These are phyloP conservation scores for Elmis aenea DNA, from an alignment of 2,888 invertebrate species.

Conservation along the genomic window DNA sequence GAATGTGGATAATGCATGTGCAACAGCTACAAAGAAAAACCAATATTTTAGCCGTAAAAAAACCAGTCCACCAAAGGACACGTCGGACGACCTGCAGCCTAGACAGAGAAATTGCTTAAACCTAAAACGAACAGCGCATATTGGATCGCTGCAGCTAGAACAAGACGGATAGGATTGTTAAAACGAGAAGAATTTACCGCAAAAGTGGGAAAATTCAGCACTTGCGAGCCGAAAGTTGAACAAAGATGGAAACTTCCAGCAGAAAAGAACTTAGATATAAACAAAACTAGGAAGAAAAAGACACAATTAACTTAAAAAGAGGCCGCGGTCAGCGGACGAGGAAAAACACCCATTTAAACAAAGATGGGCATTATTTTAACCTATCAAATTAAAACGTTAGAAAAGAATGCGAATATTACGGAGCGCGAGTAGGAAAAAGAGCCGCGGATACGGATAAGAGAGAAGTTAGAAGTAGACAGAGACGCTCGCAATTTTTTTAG, in stretches of 20 bases:
- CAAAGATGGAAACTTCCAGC: conserved; percentile 21
- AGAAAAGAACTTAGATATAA: conserved; percentile 25
- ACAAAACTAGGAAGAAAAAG: conserved; percentile 27
- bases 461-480: conserved; percentile 14
- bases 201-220: conserved; percentile 21
- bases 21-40: conserved; percentile 24
- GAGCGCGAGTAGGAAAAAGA: conserved; percentile 27
- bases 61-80: conserved; percentile 23
- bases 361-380: conserved; percentile 40
- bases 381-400: conserved; percentile 45
- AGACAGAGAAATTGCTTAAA: conserved; percentile 19
- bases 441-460: conserved; percentile 10
- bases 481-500: conserved; percentile 14
- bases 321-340: conserved; percentile 40
- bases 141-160: conserved; percentile 51
- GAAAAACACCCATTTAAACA: conserved; percentile 32
- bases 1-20: conserved; percentile 25
- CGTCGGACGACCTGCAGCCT: conserved; percentile 10
- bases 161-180: conserved; percentile 44
- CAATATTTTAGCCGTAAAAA: conserved; percentile 23
- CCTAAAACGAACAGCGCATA: conserved; percentile 10
- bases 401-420: conserved; percentile 41
- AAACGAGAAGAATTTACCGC: conserved; percentile 21
- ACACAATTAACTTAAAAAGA: conserved; percentile 29
- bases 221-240: conserved; percentile 22